These are phyloP conservation scores for Orthosia gracilis DNA, from an alignment of 2,888 invertebrate genomes.

Conservation along the genomic window DNA sequence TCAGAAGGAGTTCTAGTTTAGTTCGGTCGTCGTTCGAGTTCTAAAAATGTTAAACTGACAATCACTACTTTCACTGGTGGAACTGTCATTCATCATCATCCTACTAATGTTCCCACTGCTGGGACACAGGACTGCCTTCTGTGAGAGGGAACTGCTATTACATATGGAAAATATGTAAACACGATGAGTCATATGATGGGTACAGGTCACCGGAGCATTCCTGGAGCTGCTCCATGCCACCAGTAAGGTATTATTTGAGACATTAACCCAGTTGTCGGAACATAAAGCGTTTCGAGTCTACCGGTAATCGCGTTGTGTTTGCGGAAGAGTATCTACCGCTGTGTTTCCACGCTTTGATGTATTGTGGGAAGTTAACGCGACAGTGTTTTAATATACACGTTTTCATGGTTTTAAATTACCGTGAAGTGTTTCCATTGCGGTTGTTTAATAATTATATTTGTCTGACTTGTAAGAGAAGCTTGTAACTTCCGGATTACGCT, in stretches of 20 bases:
- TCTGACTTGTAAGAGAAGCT: neutral
- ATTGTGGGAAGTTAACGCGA: slow-evolving; percentile 1
- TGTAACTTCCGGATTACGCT: neutral
- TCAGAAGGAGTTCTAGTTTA: slow-evolving; percentile 44
- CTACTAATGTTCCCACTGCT: too few species aligned
- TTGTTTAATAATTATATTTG: slow-evolving; percentile 5
- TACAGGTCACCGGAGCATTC: slow-evolving; percentile 80
- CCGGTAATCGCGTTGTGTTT: slow-evolving; percentile 76
- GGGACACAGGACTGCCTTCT: too few species aligned
- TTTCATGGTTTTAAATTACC: slow-evolving; percentile 34
- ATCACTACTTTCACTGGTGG: slow-evolving; percentile 21
- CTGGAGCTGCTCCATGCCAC: slow-evolving; percentile 73
- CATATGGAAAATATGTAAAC: slow-evolving; percentile 71
- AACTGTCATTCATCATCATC: slow-evolving; percentile 31
- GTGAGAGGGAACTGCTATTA: slow-evolving; percentile 38
- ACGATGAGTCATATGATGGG: slow-evolving; percentile 76
- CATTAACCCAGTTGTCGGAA: slow-evolving; percentile 84
- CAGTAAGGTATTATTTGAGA: slow-evolving; percentile 77
- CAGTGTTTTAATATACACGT: slow-evolving; percentile 15
- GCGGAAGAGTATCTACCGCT: slow-evolving; percentile 72
- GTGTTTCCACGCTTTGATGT: slow-evolving; percentile 37
- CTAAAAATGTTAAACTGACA: slow-evolving; percentile 46
- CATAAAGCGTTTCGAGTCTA: slow-evolving; percentile 74
- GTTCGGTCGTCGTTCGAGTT: slow-evolving; percentile 50
- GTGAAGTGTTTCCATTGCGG: slow-evolving; percentile 7